These are phyloP conservation scores for Paelopatides confundens DNA, from an alignment of 53 echinoderm and acorn worm genomes.

Conservation along the genomic window DNA sequence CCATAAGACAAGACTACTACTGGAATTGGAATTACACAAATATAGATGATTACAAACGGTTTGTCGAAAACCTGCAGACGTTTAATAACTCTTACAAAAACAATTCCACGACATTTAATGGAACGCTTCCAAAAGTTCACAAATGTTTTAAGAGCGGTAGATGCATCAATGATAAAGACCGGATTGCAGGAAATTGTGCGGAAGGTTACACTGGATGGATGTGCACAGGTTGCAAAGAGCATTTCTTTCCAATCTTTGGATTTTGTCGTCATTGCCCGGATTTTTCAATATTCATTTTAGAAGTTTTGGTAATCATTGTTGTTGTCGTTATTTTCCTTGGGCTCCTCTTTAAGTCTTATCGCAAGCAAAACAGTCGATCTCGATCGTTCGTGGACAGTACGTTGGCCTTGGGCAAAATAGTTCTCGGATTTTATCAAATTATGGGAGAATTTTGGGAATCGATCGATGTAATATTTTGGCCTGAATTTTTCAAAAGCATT, in stretches of 20 bases:
- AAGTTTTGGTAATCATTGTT: not conserved
- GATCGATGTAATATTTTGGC: not conserved
- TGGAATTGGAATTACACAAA: constrained; percentile 38
- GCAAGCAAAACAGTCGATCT: not conserved
- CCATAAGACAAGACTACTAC: constrained; percentile 1
- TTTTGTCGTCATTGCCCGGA: constrained; percentile 5
- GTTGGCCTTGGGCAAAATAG: constrained; percentile 1
- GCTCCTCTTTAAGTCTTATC: not conserved
- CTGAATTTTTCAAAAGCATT: not conserved
- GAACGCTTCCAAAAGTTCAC: not conserved
- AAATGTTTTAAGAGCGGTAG: not conserved
- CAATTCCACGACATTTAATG: not conserved
- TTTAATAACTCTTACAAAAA: not conserved
- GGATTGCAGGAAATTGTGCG: not conserved
- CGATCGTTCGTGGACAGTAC: not conserved
- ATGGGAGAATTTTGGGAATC: constrained; percentile 37
- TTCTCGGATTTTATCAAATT: constrained; percentile 31
- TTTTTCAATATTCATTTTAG: not conserved
- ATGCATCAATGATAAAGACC: not conserved
- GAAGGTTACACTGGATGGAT: constrained; percentile 33
- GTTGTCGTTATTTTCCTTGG: not conserved
- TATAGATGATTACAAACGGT: not conserved
- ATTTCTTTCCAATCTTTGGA: not conserved
- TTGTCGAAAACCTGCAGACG: not conserved
- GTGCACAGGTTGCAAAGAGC: not conserved